A percentile compares a stretch with the other conserved stretches of the same genome.
phyloP scores from a whole-genome alignment of 2,797 vertebrate genomes.

The Vespertilio murinus region DNA sequence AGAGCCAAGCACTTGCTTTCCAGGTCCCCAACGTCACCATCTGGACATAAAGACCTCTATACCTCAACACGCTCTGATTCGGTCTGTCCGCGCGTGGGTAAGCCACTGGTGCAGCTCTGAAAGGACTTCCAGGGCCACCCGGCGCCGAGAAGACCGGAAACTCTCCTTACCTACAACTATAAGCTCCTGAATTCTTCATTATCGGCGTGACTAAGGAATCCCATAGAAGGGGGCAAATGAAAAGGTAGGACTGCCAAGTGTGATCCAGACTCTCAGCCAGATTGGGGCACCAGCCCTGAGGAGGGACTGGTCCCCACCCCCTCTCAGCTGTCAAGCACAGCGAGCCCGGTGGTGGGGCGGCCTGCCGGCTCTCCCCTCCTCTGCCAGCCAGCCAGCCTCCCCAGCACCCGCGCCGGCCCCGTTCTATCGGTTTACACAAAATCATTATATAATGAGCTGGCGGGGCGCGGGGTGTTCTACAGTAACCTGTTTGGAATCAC shows the following conservation, averaged over 20 bases:
- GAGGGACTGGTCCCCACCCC: background rate
- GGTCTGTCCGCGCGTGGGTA: background rate
- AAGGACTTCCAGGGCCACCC: background rate
- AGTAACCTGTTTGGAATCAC: slow-evolving; percentile 76
- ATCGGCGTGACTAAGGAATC: background rate
- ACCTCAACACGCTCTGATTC: background rate
- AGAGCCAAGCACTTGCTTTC: background rate
- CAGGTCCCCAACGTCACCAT: background rate
- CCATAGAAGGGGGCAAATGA: background rate
- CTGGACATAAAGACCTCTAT: background rate
- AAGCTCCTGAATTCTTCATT: background rate
- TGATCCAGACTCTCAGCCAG: background rate
- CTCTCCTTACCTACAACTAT: background rate
- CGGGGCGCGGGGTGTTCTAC: slow-evolving; percentile 60
- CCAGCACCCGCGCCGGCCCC: background rate
- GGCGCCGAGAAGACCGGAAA: background rate
- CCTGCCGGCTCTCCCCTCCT: background rate
- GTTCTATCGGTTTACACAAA: slow-evolving; percentile 48
- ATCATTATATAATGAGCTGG: slow-evolving; percentile 78
- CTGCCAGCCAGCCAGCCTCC: background rate
- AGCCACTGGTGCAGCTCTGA: background rate
- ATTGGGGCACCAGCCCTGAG: background rate
- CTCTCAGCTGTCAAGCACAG: background rate
- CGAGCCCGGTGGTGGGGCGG: background rate
- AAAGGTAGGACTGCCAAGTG: background rate